Percentiles rank a stretch among this genome's conserved stretches.
Evolutionary conservation across 23 tunicate species (phyloP).

Genomic region (Aplidium turbinatum): DNA sequence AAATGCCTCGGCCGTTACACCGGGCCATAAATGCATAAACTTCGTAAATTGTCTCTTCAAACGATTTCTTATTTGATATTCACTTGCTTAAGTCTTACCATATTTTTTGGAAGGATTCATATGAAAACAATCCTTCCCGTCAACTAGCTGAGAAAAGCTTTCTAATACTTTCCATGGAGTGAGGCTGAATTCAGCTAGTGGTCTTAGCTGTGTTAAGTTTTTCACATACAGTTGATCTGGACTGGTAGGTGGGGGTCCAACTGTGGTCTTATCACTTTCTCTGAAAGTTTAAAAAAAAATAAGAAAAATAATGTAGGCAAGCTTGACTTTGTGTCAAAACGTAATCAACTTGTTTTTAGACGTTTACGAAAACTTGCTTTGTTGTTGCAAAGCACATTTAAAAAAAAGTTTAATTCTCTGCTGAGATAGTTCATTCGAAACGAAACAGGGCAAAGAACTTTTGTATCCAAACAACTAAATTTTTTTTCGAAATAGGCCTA

Average conservation of each 20-base stretch:
- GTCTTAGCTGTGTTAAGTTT: conserved; percentile 26
- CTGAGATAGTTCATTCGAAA: too few relatives aligned
- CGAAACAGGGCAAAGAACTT: too few relatives aligned
- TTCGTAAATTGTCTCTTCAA: too few relatives aligned
- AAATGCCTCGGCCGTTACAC: too few relatives aligned
- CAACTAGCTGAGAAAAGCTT: background rate
- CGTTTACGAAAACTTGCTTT: too few relatives aligned
- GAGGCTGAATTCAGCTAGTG: conserved; percentile 17
- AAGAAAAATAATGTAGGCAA: too few relatives aligned
- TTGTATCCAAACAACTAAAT: too few relatives aligned
- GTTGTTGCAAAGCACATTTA: background rate
- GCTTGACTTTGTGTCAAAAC: too few relatives aligned
- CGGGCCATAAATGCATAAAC: too few relatives aligned
- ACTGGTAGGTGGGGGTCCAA: conserved; percentile 25
- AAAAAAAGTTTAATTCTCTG: background rate
- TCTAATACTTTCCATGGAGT: conserved; percentile 35
- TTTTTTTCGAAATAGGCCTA: too few relatives aligned
- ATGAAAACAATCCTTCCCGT: conserved; percentile 29
- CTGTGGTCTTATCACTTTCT: background rate
- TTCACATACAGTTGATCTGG: conserved; percentile 24
- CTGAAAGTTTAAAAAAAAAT: background rate
- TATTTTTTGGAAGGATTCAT: conserved; percentile 25
- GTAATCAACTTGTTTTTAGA: too few relatives aligned
- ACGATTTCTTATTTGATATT: too few relatives aligned
- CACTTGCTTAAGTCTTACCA: conserved; percentile 31